Evolutionary conservation across 2,888 invertebrate species (phyloP), one percentile per base, ranked within the genome.

Genomic region (Metopia argyrocephala): DNA sequence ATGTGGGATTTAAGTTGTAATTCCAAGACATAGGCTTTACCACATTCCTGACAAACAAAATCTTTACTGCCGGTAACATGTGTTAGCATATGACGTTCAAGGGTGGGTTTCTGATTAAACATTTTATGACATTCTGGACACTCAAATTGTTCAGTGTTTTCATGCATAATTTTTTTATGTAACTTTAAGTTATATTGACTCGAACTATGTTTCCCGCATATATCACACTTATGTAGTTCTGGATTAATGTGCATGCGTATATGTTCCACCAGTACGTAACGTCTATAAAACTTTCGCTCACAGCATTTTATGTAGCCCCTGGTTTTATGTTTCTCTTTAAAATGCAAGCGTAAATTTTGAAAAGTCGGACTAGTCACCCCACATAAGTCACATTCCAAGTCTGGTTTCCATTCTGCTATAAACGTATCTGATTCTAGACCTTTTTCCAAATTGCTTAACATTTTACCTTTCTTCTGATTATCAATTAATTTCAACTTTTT

Each of bases 231-330:
- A 56, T 82, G 85, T 25, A 78, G 71, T 12, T 85, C 84, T 0
- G 85, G 85, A 78, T 86, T 78, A 9, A 84, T 50, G 50, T 86
- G 86, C 0, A 84, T 28, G 2, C 83, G 52, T 52, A 86, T 78
- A 54, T 86, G 86, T 20, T 85, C 84, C 0, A 85, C 85, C 6
- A 86, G 65, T 5, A 82, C 78, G 57, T 82, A 82, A 3, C 85
- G 85, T 5, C 83, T 83, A 5, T 61, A 59, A 59, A 83, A 84
- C 62, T 84, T 85, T 9, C 82, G 84, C 0, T 84, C 79, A 46
- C 86, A 86, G 31, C 85, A 86, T 12, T 62, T 57, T 5, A 85
- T 84, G 56, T 83, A 85, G 0, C 78, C 84, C 38, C 70, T 66
- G 9, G n/a, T 54, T 74, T 84, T 82, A 61, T 86, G 86, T 3